A percentile compares a stretch with the other conserved stretches of the same genome.
phyloP scores from a whole-genome alignment of 2,113 vertebrate genomes.

The Solenodon paradoxus region DNA sequence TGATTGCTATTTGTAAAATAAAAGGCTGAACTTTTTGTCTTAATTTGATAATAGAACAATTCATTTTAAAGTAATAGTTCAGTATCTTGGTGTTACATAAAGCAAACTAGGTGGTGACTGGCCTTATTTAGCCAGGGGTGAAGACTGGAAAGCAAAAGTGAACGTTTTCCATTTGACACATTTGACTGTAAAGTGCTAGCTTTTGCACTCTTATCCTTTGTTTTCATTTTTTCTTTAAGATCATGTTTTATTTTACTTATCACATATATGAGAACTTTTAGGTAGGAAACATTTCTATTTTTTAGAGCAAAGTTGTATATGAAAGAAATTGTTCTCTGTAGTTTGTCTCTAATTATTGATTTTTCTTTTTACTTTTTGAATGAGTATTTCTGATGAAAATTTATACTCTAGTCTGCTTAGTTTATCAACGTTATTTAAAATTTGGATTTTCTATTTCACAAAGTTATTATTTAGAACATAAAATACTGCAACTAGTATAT shows the following conservation, averaged over 20 bases:
- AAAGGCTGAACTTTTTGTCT: background rate
- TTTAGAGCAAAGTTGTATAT: background rate
- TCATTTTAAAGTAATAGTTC: conserved; percentile 17
- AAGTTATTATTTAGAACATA: background rate
- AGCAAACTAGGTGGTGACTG: conserved; percentile 1
- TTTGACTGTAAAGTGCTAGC: background rate
- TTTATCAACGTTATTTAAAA: conserved; percentile 38
- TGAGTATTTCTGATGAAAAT: conserved; percentile 18
- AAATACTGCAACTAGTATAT: background rate
- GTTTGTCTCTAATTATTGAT: background rate
- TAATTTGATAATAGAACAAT: conserved; percentile 24
- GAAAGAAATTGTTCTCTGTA: background rate
- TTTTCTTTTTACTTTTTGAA: conserved; percentile 24
- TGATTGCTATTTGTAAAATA: conserved; percentile 48
- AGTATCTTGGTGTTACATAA: conserved; percentile 20
- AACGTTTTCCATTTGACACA: background rate
- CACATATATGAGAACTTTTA: background rate
- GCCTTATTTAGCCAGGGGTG: background rate
- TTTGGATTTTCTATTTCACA: conserved; percentile 16
- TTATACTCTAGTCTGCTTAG: background rate
- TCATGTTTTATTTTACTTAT: conserved; percentile 47
- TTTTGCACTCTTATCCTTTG: background rate
- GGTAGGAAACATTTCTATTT: background rate
- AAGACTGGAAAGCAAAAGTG: conserved; percentile 32
- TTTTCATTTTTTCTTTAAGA: conserved; percentile 1